These are phyloP conservation scores for Euplagia quadripunctaria DNA, from an alignment of 2,888 invertebrate species.

Conservation along the genomic window DNA sequence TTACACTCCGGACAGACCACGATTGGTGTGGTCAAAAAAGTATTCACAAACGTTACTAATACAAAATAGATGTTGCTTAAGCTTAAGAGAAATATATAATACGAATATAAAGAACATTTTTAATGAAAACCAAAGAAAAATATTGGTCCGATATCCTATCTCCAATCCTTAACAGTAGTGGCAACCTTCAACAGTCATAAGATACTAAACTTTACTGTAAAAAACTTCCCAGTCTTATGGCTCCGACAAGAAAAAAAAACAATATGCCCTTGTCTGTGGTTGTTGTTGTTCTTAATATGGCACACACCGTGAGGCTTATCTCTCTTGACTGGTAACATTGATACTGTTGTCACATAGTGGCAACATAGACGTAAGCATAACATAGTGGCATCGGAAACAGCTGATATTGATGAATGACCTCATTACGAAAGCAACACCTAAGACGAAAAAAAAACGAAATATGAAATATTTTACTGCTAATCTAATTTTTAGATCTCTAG, in stretches of 20 bases:
- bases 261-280: neutral
- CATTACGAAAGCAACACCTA: neutral
- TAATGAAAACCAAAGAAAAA: neutral
- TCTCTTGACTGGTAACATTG: neutral
- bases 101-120: neutral
- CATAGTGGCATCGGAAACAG: neutral
- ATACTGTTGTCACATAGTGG: neutral
- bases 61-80: no score
- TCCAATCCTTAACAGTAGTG: neutral
- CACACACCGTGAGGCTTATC: no score
- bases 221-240: neutral
- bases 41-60: no score
- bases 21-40: no score
- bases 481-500: slow-evolving; percentile 1
- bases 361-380: neutral
- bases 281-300: no score
- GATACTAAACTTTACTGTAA: neutral
- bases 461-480: neutral
- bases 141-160: neutral
- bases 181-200: neutral
- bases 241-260: neutral
- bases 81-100: neutral
- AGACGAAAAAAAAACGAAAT: neutral
- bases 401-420: neutral
- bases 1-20: no score